phyloP scores from a whole-genome alignment of 2,797 vertebrate species.

The Antrozous pallidus region DNA sequence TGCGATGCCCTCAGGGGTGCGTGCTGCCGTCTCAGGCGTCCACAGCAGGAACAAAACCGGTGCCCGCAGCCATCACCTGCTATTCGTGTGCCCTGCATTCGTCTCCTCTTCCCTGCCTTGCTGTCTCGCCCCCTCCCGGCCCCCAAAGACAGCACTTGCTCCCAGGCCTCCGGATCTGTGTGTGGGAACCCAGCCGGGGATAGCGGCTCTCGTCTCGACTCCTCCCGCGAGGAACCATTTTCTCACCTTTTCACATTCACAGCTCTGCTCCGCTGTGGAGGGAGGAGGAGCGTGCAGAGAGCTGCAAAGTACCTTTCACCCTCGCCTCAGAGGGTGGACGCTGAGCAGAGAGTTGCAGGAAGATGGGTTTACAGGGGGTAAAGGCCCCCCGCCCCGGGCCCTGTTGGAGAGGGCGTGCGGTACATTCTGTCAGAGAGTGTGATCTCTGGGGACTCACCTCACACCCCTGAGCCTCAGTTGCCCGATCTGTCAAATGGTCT shows the following conservation, averaged over 20 bases:
- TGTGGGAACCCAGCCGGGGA: not conserved
- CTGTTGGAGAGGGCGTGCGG: not conserved
- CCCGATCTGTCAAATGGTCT: not conserved
- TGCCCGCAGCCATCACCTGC: not conserved
- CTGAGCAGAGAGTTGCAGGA: not conserved
- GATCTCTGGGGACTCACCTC: not conserved
- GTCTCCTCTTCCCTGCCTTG: not conserved
- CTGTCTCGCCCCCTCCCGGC: not conserved
- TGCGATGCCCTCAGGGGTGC: not conserved
- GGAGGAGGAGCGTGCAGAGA: not conserved
- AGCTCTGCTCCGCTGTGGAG: not conserved
- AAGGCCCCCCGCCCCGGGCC: not conserved
- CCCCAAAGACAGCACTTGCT: not conserved
- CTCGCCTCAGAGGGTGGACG: accelerated
- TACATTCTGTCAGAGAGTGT: not conserved
- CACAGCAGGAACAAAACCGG: accelerated
- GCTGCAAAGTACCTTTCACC: not conserved
- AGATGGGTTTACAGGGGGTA: not conserved
- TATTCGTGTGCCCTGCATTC: accelerated
- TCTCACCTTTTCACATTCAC: not conserved
- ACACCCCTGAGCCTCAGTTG: not conserved
- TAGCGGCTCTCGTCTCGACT: not conserved
- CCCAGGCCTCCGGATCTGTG: not conserved
- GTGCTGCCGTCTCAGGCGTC: accelerated
- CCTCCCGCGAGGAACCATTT: not conserved